Evolutionary conservation across 2,113 vertebrate species (phyloP).

Genomic region (Microtus ochrogaster): DNA sequence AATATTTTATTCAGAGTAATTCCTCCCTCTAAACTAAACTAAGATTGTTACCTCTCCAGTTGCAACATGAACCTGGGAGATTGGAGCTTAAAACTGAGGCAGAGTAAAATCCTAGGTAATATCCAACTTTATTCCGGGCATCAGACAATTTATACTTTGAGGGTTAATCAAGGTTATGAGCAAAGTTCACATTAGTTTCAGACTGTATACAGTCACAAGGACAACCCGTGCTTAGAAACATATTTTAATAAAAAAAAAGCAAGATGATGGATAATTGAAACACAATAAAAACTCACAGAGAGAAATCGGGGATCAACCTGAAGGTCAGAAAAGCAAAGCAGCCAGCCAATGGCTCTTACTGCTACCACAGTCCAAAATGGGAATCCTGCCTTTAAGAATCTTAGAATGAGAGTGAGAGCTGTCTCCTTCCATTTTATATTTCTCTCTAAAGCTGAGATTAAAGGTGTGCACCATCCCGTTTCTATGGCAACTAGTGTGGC

Average conservation of each 20-base stretch:
- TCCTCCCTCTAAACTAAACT: conserved; percentile 19
- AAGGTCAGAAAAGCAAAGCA: no score
- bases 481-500: no score
- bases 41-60: not conserved
- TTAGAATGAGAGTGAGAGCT: no score
- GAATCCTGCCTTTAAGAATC: no score
- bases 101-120: not conserved
- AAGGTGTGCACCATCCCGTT: no score
- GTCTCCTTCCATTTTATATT: no score
- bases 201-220: no score
- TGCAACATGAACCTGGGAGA: not conserved
- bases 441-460: no score
- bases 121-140: not conserved
- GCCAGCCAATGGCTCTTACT: no score
- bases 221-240: not conserved
- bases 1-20: not conserved
- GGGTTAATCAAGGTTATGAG: not conserved
- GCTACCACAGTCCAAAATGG: no score
- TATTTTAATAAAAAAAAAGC: not conserved
- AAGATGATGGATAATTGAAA: not conserved
- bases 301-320: no score
- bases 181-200: not conserved
- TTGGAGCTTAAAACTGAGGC: not conserved
- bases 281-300: no score
- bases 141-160: not conserved